Conservation (phyloP, 1,140 invertebrate genomes). For the Drosophila tropicalis region DNA sequence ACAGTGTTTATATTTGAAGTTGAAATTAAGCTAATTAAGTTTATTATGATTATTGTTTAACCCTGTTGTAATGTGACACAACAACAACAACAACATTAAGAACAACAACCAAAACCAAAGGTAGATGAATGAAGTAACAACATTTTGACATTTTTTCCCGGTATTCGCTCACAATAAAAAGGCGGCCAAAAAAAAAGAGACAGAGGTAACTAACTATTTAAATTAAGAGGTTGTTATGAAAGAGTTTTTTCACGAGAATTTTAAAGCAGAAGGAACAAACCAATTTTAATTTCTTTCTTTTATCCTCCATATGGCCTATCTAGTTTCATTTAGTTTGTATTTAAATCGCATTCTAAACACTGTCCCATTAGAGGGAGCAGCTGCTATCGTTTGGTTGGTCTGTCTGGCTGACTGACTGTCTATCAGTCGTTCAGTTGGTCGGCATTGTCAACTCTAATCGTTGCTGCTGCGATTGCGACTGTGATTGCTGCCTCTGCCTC, state of each 20-base stretch:
- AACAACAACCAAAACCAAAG: neutral
- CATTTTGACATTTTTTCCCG: no score
- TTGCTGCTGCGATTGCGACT: neutral
- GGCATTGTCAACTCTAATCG: constrained; percentile 52
- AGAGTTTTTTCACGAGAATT: no score
- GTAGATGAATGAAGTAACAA: no score
- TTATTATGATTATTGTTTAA: constrained; percentile 10
- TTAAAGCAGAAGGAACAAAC: no score
- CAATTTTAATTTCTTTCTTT: no score
- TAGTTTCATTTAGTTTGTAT: constrained; percentile 14
- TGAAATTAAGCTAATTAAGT: constrained; percentile 21
- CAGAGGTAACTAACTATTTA: no score
- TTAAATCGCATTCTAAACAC: constrained; percentile 41
- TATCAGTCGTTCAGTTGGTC: neutral
- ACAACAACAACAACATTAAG: no score
- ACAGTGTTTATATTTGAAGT: constrained; percentile 36
- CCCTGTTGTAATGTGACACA: constrained; percentile 10
- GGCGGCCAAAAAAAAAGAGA: no score
- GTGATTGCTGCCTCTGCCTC: neutral
- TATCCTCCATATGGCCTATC: no score
- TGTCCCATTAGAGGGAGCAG: constrained; percentile 27
- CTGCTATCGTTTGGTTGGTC: neutral
- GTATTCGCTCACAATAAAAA: no score
- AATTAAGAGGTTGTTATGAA: no score
- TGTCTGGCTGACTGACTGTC: no score